These are phyloP conservation scores for Drosophila kanekoi DNA, from an alignment of 2,888 invertebrate genomes.

Conservation along the genomic window DNA sequence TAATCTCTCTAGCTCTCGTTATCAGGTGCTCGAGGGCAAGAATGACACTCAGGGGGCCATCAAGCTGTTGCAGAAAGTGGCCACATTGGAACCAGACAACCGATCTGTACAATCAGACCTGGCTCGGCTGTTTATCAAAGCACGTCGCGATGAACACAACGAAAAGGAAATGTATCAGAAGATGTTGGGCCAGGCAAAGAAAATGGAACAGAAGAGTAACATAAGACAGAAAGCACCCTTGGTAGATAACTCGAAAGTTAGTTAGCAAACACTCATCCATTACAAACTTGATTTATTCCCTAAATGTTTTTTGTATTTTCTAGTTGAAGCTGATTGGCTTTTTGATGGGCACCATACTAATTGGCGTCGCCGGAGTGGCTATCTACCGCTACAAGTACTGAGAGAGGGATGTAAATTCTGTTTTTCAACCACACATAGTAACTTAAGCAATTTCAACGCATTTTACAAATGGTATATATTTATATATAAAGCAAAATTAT, in stretches of 20 bases:
- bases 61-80: constrained; percentile 87
- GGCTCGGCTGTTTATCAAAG: constrained; percentile 86
- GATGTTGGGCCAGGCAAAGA: constrained; percentile 87
- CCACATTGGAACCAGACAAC: constrained; percentile 88
- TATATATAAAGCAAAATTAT: constrained; percentile 60
- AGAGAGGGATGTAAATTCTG: constrained; percentile 13
- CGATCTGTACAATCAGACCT: constrained; percentile 87
- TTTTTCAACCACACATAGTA: constrained; percentile 42
- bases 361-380: constrained; percentile 90
- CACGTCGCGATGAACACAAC: constrained; percentile 87
- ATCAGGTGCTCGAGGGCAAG: constrained; percentile 88
- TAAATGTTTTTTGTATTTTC: constrained; percentile 14
- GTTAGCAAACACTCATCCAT: background rate
- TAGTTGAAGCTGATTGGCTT: constrained; percentile 85
- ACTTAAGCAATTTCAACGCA: constrained; percentile 67
- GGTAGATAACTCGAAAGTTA: constrained; percentile 83
- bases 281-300: too few species aligned
- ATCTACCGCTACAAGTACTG: constrained; percentile 90
- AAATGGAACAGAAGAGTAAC: constrained; percentile 83
- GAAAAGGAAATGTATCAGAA: constrained; percentile 89
- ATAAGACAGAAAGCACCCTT: constrained; percentile 77
- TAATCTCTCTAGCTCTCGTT: background rate
- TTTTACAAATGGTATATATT: constrained; percentile 46
- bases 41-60: constrained; percentile 90
- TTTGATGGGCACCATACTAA: constrained; percentile 89